phyloP scores from a whole-genome alignment of 2,888 invertebrate species.

The Apeira syringaria region DNA sequence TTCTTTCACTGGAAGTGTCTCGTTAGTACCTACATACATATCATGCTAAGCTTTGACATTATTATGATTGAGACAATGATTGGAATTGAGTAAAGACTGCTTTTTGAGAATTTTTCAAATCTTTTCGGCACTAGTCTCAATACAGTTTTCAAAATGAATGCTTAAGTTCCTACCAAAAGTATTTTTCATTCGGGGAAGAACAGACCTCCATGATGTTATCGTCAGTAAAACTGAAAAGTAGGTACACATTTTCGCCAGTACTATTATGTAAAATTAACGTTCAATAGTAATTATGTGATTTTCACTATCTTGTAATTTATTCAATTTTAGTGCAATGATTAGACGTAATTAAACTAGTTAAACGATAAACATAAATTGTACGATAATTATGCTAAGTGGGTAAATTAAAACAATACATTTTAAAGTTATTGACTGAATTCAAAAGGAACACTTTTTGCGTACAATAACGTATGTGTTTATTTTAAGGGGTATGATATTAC shows the following conservation, averaged over 20 bases:
- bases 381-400: conserved; percentile 70
- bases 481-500: conserved; percentile 38
- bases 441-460: conserved; percentile 62
- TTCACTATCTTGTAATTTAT: conserved; percentile 76
- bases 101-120: conserved; percentile 61
- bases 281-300: conserved; percentile 63
- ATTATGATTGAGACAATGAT: conserved; percentile 48
- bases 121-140: conserved; percentile 43
- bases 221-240: conserved; percentile 51
- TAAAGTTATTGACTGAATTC: conserved; percentile 73
- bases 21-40: conserved; percentile 62
- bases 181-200: conserved; percentile 35
- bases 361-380: conserved; percentile 63
- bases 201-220: conserved; percentile 32
- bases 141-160: conserved; percentile 39
- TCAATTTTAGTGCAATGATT: conserved; percentile 83
- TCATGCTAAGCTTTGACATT: conserved; percentile 45
- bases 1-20: conserved; percentile 38
- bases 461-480: conserved; percentile 54
- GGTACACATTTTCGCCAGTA: conserved; percentile 47
- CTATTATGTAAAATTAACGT: conserved; percentile 44
- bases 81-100: conserved; percentile 82
- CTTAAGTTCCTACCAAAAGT: conserved; percentile 53
- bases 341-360: conserved; percentile 74
- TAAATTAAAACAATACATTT: conserved; percentile 62